Percentiles rank a stretch among this genome's conserved stretches.
Evolutionary conservation across 2,888 invertebrate species (phyloP).

Genomic region (Hypena proboscidalis): DNA sequence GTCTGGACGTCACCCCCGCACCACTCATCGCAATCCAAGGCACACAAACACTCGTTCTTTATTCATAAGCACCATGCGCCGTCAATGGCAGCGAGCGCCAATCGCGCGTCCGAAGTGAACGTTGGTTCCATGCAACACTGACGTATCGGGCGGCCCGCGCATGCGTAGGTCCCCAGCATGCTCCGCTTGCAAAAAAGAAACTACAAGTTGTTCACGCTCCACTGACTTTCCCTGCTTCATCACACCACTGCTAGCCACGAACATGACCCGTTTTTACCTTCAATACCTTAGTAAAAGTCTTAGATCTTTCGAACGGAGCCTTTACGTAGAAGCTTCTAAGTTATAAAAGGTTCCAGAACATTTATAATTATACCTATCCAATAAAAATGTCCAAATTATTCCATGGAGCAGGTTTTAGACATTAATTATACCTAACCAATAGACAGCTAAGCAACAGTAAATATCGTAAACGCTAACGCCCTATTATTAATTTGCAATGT

Average conservation of each 20-base stretch:
- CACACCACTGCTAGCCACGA: slow-evolving; percentile 52
- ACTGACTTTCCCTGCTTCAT: slow-evolving; percentile 74
- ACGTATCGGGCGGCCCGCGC: slow-evolving; percentile 70
- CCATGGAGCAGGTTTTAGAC: no score
- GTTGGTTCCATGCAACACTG: slow-evolving; percentile 79
- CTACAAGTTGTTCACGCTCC: slow-evolving; percentile 62
- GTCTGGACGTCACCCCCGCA: slow-evolving; percentile 72
- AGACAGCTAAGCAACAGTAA: no score
- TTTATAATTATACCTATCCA: no score
- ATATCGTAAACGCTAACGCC: no score
- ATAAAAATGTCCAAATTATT: no score
- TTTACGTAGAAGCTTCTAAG: not conserved
- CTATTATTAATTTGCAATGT: no score
- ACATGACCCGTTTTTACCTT: slow-evolving; percentile 78
- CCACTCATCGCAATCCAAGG: slow-evolving; percentile 68
- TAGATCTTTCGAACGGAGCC: slow-evolving; percentile 20
- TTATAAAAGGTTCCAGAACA: slow-evolving; percentile 2
- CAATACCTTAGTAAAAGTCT: slow-evolving; percentile 31
- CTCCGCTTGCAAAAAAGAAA: slow-evolving; percentile 77
- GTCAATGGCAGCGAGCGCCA: slow-evolving; percentile 64
- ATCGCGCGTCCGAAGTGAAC: slow-evolving; percentile 83
- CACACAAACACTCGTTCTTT: slow-evolving; percentile 61
- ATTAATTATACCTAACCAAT: no score
- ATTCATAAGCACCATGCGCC: slow-evolving; percentile 63
- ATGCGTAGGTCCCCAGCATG: slow-evolving; percentile 68